Evolutionary conservation across 2,888 invertebrate genomes (phyloP).

Genomic region (Tinea pellionella): DNA sequence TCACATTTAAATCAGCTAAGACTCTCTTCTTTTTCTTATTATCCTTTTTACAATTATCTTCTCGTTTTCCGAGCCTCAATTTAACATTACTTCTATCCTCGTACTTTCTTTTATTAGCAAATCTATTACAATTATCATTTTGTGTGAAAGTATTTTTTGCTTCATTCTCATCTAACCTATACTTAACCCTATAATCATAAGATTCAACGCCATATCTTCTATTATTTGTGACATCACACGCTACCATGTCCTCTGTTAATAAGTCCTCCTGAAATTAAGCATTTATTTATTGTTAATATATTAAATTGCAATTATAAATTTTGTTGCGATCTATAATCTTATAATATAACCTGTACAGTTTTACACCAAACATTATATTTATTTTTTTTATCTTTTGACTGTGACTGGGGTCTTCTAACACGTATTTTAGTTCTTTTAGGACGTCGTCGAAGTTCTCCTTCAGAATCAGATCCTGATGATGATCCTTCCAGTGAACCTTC

Average conservation of each 20-base stretch:
- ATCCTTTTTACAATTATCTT: conserved; percentile 40
- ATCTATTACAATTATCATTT: conserved; percentile 34
- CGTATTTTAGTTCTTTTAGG: conserved; percentile 66
- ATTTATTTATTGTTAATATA: neutral
- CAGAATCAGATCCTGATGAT: conserved; percentile 71
- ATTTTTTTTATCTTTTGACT: conserved; percentile 62
- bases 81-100: conserved; percentile 70
- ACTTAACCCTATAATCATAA: conserved; percentile 77
- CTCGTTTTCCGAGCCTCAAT: conserved; percentile 63
- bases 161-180: conserved; percentile 64
- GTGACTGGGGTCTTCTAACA: conserved; percentile 35
- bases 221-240: conserved; percentile 79
- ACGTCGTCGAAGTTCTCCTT: conserved; percentile 54
- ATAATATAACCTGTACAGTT: conserved; percentile 49
- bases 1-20: conserved; percentile 70
- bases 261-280: conserved; percentile 77
- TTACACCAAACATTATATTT: conserved; percentile 85
- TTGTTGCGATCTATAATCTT: neutral
- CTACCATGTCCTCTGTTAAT: conserved; percentile 80
- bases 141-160: conserved; percentile 46
- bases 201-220: conserved; percentile 79
- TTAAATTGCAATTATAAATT: neutral
- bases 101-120: conserved; percentile 68
- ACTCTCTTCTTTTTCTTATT: conserved; percentile 65
- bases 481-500: conserved; percentile 62